phyloP scores from a whole-genome alignment of 1,140 invertebrate species.

The Lerema accius region DNA sequence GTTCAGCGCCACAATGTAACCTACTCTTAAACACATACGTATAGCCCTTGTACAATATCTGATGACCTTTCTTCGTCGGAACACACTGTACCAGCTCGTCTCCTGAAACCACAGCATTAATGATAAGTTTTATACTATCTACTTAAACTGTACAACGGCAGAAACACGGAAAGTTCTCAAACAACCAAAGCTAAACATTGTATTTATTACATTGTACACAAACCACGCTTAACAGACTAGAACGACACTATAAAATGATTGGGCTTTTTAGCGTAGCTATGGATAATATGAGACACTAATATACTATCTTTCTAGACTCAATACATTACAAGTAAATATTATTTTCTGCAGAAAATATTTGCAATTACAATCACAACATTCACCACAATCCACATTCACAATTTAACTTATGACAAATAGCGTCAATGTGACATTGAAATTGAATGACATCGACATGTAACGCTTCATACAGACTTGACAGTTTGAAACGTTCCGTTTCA shows the following conservation, averaged over 20 bases:
- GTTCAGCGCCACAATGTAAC: constrained; percentile 71
- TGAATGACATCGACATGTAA: not conserved
- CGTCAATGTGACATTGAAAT: no score
- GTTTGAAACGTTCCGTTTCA: no score
- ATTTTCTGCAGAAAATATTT: no score
- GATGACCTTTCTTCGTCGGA: constrained; percentile 73
- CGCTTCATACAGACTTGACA: not conserved
- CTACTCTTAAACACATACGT: constrained; percentile 75
- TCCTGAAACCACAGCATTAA: constrained; percentile 59
- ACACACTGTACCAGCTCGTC: constrained; percentile 75
- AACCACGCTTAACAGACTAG: not conserved
- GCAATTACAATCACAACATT: not conserved
- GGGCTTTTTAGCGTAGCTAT: no score
- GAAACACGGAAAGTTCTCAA: constrained; percentile 18
- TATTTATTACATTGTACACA: constrained; percentile 5
- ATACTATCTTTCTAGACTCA: no score
- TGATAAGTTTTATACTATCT: constrained; percentile 15
- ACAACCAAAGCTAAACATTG: constrained; percentile 14
- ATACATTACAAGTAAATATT: no score
- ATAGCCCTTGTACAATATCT: constrained; percentile 73
- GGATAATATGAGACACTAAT: no score
- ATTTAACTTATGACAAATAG: not conserved
- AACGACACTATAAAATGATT: not conserved
- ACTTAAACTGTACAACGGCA: constrained; percentile 1
- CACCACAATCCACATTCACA: constrained; percentile 6